phyloP scores from a whole-genome alignment of 2,113 vertebrate species.

The Antennarius striatus region DNA sequence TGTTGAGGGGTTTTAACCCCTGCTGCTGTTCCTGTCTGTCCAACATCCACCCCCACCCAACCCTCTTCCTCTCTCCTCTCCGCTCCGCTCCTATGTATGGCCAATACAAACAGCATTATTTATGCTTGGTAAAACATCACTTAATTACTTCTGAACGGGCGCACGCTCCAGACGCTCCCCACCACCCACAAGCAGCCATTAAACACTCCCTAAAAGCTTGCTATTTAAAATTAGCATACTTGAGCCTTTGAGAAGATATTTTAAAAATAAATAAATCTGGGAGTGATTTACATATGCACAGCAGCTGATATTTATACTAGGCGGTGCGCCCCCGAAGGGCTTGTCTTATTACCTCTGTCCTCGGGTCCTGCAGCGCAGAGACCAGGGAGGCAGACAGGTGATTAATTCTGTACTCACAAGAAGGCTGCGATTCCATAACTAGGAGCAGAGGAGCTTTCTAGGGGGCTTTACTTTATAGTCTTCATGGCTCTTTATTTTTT shows the following conservation, averaged over 20 bases:
- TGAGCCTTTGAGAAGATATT: conserved; percentile 83
- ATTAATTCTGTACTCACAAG: conserved; percentile 98
- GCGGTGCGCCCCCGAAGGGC: conserved; percentile 92
- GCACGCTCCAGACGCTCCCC: conserved; percentile 89
- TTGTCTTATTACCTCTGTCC: conserved; percentile 98
- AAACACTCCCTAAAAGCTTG: conserved; percentile 98
- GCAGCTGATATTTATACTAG: conserved; percentile 98
- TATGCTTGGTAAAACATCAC: conserved; percentile 98
- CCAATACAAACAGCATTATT: conserved; percentile 99
- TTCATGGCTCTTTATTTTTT: conserved; percentile 48
- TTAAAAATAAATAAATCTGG: conserved; percentile 81
- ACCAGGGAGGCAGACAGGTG: conserved; percentile 93
- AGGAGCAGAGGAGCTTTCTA: conserved; percentile 84
- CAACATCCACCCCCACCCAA: conserved; percentile 31
- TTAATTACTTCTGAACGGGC: conserved; percentile 99
- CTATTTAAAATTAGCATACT: conserved; percentile 99
- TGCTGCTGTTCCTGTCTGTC: conserved; percentile 75
- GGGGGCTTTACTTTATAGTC: conserved; percentile 33
- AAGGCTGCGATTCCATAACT: conserved; percentile 90
- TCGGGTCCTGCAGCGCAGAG: conserved; percentile 91
- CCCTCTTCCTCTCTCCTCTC: conserved; percentile 64
- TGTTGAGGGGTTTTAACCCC: conserved; percentile 81
- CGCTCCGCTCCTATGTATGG: conserved; percentile 86
- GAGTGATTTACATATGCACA: conserved; percentile 99
- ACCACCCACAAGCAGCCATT: conserved; percentile 98